Evolutionary conservation across 2,888 invertebrate species (phyloP), one percentile per base, ranked within the genome.

Genomic region (Idaea straminata): DNA sequence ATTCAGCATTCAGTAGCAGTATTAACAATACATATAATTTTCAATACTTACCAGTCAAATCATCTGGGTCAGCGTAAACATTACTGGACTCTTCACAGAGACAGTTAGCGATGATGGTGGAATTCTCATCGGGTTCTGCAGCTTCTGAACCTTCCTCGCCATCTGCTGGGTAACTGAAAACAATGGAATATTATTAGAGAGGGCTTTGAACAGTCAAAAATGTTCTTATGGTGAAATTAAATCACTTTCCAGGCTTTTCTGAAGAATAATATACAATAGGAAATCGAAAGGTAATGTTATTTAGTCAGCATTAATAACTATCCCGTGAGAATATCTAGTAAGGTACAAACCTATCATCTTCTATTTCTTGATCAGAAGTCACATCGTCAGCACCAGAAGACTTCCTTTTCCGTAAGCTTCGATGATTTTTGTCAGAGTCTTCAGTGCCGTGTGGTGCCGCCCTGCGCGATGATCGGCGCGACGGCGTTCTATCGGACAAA

Each of bases 81-180:
- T 88, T 89, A 78, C 84, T 86, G 10, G 83, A 65, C 0, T 77
- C 70, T 62, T 88, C 87, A 66, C 92, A 92, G 74, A 71, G 82
- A 74, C 92, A 92, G 0, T 84, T 80, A 38, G 87, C 90, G 1
- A 88, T 72, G 0, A 87, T 65, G 0, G 83, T 71, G 0, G 84
- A 69, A 64, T 83, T 82, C 15, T 89, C 89, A 0, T 74, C 74
- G 0, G 92, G 91, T 64, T 85, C 84, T 3, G 86, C 84, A 0
- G 90, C 87, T 61, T 88, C 88, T 0, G 84, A 78, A 1, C 86
- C 88, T 16, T 90, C 89, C 34, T 88, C 89, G 0, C 84, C 90
- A 0, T 75, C 87, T 2, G 88, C 86, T 0, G 87, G 83, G 59
- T 82, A 81, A 63, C 87, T 89, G 10, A 60, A 4, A 1, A 47